These are phyloP conservation scores for Homarus gammarus DNA, from an alignment of 2,888 invertebrate species.

Conservation along the genomic window DNA sequence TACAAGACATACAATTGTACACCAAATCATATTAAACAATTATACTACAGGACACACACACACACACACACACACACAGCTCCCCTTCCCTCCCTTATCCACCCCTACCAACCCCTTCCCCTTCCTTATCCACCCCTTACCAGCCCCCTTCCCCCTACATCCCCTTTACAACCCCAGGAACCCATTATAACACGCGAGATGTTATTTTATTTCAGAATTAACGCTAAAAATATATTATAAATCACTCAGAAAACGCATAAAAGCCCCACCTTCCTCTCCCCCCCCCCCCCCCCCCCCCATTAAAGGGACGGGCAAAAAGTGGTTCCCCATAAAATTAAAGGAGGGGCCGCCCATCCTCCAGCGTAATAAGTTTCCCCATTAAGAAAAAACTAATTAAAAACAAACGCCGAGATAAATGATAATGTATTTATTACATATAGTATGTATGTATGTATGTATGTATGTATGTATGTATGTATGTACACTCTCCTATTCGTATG, in stretches of 20 bases:
- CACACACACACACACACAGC: not conserved
- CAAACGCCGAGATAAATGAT: conserved; percentile 2
- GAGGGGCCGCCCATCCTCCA: not conserved
- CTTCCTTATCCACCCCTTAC: not conserved
- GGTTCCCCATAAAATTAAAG: conserved; percentile 27
- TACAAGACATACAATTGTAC: conserved; percentile 6
- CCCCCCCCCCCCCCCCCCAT: not conserved
- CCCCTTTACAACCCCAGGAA: not conserved
- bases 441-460: not conserved
- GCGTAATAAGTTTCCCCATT: conserved; percentile 31
- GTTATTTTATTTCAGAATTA: conserved; percentile 28
- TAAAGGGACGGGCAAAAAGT: not conserved
- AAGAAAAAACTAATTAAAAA: conserved; percentile 37
- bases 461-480: not conserved
- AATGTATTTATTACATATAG: not conserved
- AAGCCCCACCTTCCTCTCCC: not conserved
- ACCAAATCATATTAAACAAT: not conserved
- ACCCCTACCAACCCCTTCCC: not conserved
- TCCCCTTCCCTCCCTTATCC: not conserved
- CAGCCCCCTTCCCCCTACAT: not conserved
- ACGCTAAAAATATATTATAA: conserved; percentile 25
- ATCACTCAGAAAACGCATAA: conserved; percentile 15
- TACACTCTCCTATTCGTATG: not conserved
- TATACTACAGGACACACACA: too few relatives aligned
- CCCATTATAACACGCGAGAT: not conserved